Evolutionary conservation across 2,888 invertebrate species (phyloP).

Genomic region (Caenorhabditis angaria): DNA sequence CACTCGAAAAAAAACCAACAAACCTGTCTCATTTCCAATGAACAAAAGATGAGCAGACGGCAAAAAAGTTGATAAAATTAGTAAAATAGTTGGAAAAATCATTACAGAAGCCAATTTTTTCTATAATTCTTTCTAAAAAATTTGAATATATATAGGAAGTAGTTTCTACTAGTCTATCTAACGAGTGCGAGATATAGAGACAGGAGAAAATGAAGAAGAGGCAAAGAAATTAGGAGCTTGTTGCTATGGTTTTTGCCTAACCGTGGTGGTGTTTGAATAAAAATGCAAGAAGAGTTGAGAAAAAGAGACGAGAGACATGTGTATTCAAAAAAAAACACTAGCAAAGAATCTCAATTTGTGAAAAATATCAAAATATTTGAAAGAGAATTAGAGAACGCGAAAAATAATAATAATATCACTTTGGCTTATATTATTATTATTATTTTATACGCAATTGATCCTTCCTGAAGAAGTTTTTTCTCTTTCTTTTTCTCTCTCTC

Average conservation of each 20-base stretch:
- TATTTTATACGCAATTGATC: constrained; percentile 4
- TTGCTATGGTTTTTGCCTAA: too few relatives aligned
- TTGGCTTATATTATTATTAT: not conserved
- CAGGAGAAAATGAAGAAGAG: not conserved
- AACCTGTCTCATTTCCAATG: not conserved
- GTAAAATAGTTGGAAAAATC: not conserved
- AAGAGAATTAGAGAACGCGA: not conserved
- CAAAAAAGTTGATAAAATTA: too few relatives aligned
- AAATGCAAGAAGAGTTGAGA: too few relatives aligned
- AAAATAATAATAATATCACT: constrained; percentile 4
- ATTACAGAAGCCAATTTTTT: not conserved
- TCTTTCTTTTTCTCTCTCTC: not conserved
- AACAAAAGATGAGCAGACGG: too few relatives aligned
- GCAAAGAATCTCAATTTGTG: not conserved
- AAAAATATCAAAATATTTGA: not conserved
- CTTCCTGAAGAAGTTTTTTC: not conserved
- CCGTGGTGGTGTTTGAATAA: too few relatives aligned
- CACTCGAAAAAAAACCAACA: not conserved
- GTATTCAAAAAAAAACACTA: not conserved
- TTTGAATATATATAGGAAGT: not conserved
- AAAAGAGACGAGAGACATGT: too few relatives aligned
- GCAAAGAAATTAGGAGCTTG: not conserved
- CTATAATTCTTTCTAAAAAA: not conserved
- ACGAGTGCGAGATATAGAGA: not conserved
- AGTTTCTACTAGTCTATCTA: not conserved